A percentile compares a stretch with the other conserved stretches of the same genome.
phyloP scores from a whole-genome alignment of 2,113 vertebrate genomes.

The Pelecanus crispus region DNA sequence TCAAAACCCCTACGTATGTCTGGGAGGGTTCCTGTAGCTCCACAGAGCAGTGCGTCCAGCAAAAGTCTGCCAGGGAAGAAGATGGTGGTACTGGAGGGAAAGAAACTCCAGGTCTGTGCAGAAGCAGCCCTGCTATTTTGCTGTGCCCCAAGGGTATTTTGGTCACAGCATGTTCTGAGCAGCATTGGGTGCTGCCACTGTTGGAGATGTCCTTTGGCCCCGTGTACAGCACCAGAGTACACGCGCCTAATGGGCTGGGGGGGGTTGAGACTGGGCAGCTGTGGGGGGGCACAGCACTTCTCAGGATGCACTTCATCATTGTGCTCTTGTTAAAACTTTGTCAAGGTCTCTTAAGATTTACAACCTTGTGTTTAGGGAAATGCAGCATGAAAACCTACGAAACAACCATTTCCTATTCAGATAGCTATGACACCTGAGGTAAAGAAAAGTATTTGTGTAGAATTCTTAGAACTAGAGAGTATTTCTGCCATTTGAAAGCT shows the following conservation, averaged over 20 bases:
- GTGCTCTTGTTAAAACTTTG: not conserved
- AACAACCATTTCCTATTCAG: not conserved
- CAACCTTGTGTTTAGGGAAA: not conserved
- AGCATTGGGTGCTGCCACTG: not conserved
- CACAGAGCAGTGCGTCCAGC: fast-evolving
- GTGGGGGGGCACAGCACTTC: not conserved
- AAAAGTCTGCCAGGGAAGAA: not conserved
- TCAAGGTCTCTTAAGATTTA: not conserved
- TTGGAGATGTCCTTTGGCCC: not conserved
- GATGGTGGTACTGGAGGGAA: not conserved
- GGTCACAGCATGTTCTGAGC: not conserved
- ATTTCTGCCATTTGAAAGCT: not conserved
- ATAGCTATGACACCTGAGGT: not conserved
- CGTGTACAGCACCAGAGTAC: fast-evolving
- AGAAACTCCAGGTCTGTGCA: not conserved
- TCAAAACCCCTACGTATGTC: fast-evolving
- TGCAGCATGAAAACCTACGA: not conserved
- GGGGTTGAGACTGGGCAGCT: not conserved
- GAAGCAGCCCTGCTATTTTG: not conserved
- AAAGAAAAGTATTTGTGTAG: not conserved
- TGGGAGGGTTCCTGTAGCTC: not conserved
- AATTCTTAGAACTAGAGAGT: not conserved
- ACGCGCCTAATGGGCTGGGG: too few relatives aligned
- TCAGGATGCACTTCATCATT: fast-evolving
- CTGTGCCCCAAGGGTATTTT: not conserved